A percentile compares a stretch with the other conserved stretches of the same genome.
These are phyloP conservation scores for Cyanoramphus novaezelandiae DNA, from an alignment of 2,113 vertebrate species.

Conservation along the genomic window DNA sequence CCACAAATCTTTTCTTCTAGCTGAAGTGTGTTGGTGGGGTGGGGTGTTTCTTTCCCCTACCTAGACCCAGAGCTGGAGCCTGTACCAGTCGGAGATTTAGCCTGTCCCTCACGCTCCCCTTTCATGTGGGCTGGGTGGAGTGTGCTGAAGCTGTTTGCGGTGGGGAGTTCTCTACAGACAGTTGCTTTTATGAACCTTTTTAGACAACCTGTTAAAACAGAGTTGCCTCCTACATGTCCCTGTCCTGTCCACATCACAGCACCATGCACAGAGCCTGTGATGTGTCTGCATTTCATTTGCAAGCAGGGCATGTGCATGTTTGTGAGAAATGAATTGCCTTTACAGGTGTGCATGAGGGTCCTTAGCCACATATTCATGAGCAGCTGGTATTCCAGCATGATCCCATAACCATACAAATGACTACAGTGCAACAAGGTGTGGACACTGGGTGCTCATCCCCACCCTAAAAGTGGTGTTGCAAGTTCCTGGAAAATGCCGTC, in stretches of 20 bases:
- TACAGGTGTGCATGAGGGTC: not conserved
- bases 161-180: not conserved
- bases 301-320: not conserved
- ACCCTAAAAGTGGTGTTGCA: constrained; percentile 33
- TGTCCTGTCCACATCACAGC: not conserved
- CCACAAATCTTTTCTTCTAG: not conserved
- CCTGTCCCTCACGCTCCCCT: not conserved
- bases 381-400: not conserved
- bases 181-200: not conserved
- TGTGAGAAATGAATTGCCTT: not conserved
- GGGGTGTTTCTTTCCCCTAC: not conserved
- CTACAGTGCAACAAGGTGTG: constrained; percentile 23
- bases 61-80: not conserved
- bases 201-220: not conserved
- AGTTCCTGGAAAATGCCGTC: constrained; percentile 53
- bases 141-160: not conserved
- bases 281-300: not conserved
- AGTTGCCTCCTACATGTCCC: not conserved
- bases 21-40: not conserved
- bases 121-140: not conserved
- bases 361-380: not conserved
- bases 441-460: constrained; percentile 20
- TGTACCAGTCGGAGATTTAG: not conserved
- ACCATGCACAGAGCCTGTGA: rapidly evolving
- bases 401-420: not conserved